A percentile compares a stretch with the other conserved stretches of the same genome.
Conservation (phyloP, 2,797 vertebrate species). For the Podarcis lilfordi region DNA sequence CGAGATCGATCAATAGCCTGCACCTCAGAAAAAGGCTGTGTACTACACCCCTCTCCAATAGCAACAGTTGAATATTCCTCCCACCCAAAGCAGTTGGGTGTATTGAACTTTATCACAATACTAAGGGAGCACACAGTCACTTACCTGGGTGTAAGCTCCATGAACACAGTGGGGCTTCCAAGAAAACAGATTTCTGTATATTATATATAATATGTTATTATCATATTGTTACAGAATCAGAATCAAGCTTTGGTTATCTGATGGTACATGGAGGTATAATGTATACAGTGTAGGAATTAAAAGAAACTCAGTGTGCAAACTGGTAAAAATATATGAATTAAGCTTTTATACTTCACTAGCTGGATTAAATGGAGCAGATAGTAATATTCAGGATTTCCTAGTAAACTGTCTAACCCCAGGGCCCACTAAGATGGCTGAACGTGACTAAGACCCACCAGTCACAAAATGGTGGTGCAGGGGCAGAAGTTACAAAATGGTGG, state of each 20-base stretch:
- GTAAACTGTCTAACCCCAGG: no score
- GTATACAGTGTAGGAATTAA: background rate
- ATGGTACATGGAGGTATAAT: constrained; percentile 3
- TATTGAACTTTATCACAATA: no score
- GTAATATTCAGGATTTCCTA: background rate
- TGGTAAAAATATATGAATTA: constrained; percentile 19
- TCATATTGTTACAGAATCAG: background rate
- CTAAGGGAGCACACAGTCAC: no score
- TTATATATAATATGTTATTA: background rate
- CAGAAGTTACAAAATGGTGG: no score
- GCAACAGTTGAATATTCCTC: background rate
- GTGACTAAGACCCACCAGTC: no score
- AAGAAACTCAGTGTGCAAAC: constrained; percentile 9
- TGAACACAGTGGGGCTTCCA: no score
- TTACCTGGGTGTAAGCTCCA: no score
- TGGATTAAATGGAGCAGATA: background rate
- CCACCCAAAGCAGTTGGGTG: background rate
- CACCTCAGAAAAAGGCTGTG: background rate
- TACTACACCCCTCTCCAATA: background rate
- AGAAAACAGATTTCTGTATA: background rate
- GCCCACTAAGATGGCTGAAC: no score
- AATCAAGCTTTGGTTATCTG: background rate
- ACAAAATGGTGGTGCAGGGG: no score
- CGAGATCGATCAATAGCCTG: background rate
- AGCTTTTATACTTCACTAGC: constrained; percentile 8